Base-by-base conservation (phyloP, 2,797 vertebrate species). In the Anableps anableps region DNA sequence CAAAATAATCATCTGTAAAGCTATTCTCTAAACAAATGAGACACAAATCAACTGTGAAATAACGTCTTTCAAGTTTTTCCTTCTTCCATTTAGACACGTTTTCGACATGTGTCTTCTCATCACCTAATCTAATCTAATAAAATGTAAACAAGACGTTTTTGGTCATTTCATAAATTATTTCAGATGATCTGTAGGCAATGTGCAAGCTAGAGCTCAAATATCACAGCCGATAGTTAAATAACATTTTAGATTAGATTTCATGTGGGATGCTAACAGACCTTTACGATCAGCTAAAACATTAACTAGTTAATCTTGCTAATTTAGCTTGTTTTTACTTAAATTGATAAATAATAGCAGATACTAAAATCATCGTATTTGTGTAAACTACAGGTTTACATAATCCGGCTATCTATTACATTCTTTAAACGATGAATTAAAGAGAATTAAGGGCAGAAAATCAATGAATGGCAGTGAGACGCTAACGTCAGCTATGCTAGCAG, bases 401-500 rank as follows among this genome's bases (percentile, higher is more conserved):
- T n/a, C 2, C 16, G 21, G 2, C 38, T 4, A 45, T 19, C 76
- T n/a, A 58, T 38, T 4, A 21, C 21, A 1, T n/a, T 16, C 3
- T 14, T 48, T 58, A 72, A 36, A 43, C 9, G 9, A 38, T 45
- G 21, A 70, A 19, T 1, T 17, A 1, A 81, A 3, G 36, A 16
- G 36, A 19, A 43, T 23, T 41, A 41, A 31, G 23, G 55, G 3
- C 41, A 81, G 81, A 47, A 4, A 41, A 34, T 82, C 75, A 76
- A 89, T 75, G 81, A 88, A 85, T 78, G 62, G 75, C 62, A 60
- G 0, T 48, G 84, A 51, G 9, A 16, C 77, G 83, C 82, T 78
- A 62, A 82, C 36, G 86, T 73, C 51, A 80, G 77, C 77, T 60
- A 68, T 82, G 92, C 89, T 91, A 92, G 88, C 89, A 19, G 70